Evolutionary conservation across 2,113 vertebrate species (phyloP).

Genomic region (Ctenomys sociabilis): DNA sequence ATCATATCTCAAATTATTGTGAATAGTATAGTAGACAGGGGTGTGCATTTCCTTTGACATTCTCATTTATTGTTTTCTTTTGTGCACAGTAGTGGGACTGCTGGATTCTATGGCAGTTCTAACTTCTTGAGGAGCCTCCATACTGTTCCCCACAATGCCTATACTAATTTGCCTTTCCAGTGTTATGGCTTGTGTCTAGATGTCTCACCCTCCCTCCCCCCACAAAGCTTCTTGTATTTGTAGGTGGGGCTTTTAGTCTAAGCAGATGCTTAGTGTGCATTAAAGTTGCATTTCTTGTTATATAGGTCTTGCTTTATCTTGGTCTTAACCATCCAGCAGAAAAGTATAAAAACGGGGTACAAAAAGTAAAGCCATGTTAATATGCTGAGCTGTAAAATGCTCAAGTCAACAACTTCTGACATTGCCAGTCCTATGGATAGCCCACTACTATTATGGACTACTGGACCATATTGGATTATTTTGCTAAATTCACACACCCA

Average conservation of each 20-base stretch:
- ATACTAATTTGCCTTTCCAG: neutral
- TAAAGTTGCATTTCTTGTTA: no score
- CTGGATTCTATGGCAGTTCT: neutral
- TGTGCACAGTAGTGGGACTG: neutral
- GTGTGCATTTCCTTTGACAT: neutral
- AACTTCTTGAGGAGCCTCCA: neutral
- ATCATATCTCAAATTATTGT: neutral
- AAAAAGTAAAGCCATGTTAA: no score
- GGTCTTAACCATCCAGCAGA: no score
- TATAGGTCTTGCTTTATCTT: no score
- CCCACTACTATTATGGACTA: no score
- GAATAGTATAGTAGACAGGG: neutral
- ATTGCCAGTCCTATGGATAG: no score
- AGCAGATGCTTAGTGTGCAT: no score
- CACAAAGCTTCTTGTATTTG: neutral
- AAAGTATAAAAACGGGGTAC: no score
- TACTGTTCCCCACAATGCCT: neutral
- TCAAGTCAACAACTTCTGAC: no score
- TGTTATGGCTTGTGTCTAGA: neutral
- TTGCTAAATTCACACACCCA: no score
- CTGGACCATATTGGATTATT: no score
- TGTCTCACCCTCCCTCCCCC: neutral
- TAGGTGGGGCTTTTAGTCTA: neutral
- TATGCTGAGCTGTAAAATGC: no score
- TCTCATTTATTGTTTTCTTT: neutral